Evolutionary conservation across 2,888 invertebrate genomes (phyloP).

Genomic region (Zelleria hepariella): DNA sequence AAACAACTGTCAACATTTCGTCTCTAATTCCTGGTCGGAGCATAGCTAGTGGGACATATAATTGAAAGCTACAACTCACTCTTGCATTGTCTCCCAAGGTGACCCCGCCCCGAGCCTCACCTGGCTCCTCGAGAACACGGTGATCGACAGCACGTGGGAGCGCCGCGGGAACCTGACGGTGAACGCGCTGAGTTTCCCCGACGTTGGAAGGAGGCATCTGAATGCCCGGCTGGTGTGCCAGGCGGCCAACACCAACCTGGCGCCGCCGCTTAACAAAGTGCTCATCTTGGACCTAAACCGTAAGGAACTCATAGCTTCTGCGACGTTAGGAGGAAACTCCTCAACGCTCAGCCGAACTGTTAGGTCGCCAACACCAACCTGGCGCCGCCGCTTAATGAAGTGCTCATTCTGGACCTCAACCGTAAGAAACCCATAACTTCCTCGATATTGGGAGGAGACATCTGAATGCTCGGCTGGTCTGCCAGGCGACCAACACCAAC

Average conservation of each 20-base stretch:
- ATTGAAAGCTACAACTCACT: too few relatives aligned
- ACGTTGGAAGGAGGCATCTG: conserved; percentile 86
- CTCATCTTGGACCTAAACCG: conserved; percentile 87
- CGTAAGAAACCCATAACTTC: conserved; percentile 90
- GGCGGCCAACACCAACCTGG: conserved; percentile 88
- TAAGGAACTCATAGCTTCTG: conserved; percentile 90
- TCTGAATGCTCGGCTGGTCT: conserved; percentile 85
- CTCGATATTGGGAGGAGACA: conserved; percentile 86
- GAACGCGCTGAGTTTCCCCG: conserved; percentile 84
- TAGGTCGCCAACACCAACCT: conserved; percentile 91
- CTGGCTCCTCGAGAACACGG: conserved; percentile 88
- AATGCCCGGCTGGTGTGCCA: conserved; percentile 88
- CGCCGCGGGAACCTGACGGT: conserved; percentile 77
- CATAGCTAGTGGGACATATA: too few relatives aligned
- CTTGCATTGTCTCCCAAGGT: conserved; percentile 71
- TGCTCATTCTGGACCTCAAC: conserved; percentile 86
- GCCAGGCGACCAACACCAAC: conserved; percentile 91
- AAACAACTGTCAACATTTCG: too few relatives aligned
- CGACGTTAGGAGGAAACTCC: conserved; percentile 85
- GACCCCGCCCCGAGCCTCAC: conserved; percentile 83
- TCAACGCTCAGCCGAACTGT: conserved; percentile 86
- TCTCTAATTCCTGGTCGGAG: too few relatives aligned
- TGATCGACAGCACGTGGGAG: conserved; percentile 87
- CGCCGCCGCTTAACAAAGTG: conserved; percentile 81
- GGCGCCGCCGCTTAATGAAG: conserved; percentile 81